Base-by-base conservation (phyloP, 2,113 vertebrate genomes). In the Sapajus apella region DNA sequence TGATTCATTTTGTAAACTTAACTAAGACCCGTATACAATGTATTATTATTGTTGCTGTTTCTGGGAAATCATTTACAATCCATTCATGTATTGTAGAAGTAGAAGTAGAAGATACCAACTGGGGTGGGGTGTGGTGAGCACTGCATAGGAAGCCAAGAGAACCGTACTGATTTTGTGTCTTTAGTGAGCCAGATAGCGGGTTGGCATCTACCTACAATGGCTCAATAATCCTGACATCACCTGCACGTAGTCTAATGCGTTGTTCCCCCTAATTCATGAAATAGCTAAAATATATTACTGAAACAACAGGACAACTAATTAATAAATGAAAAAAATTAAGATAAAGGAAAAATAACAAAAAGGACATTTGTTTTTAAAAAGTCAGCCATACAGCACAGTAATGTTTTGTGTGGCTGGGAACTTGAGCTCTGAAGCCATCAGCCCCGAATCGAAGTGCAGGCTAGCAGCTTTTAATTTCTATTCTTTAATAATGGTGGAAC, bases 1-100 rank as follows among this genome's bases (percentile, higher is more conserved):
- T 89, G 23, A 70, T 79, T 90, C n/a, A 68, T 70, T 61, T 84
- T 16, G 75, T 25, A 23, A 23, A n/a, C 81, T 73, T 94, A 66
- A 61, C 83, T 68, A 72, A 93, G 76, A 87, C 10, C 94, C 56
- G n/a, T 30, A 91, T 3, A 50, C 2, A 45, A 68, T 20, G 4
- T 68, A 43, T 47, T 85, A 43, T 16, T 61, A 70, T 72, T 68
- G 70, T 3, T 37, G 18, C 75, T 83, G 23, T 84, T 87, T 87
- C 90, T 96, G 37, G 14, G 9, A 12, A 12, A 80, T 94, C 20
- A 11, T 73, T 47, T 68, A 52, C 9, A 77, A 47, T 83, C 17
- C 10, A 3, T n/a, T 45, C 64, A 85, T 8, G 23, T 2, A 6
- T 40, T 40, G 37, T 40, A 40, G 37, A 40, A 40, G 37, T 37